Conservation (phyloP, 2,888 invertebrate genomes). For the Eupeodes luniger region DNA sequence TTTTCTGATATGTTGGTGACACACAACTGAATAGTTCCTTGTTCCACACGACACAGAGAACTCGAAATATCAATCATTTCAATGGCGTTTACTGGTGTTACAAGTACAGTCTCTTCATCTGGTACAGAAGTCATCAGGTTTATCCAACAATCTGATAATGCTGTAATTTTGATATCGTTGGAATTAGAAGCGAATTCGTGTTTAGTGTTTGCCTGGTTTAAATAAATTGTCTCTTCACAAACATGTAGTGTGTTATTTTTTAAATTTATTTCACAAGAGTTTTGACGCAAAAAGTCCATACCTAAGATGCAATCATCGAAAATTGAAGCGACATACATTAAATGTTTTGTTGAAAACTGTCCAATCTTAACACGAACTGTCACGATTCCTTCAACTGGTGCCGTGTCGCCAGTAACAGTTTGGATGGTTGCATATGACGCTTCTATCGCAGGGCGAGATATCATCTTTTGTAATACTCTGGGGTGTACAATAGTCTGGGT, state of each 20-base stretch:
- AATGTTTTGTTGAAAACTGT: too few species aligned
- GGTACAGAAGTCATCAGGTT: background rate
- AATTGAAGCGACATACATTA: too few species aligned
- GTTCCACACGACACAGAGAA: background rate
- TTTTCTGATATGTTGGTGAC: constrained; percentile 7
- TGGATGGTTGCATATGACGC: background rate
- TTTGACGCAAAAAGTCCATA: background rate
- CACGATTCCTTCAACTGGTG: too few species aligned
- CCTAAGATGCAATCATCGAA: background rate
- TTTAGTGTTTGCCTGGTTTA: background rate
- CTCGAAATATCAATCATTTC: background rate
- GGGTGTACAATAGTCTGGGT: constrained; percentile 13
- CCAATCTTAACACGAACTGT: too few species aligned
- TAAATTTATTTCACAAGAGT: constrained; percentile 13
- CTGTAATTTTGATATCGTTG: background rate
- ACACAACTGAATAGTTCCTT: background rate
- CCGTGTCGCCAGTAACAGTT: too few species aligned
- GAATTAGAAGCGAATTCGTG: background rate
- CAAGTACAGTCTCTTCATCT: constrained; percentile 1
- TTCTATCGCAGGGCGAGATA: constrained; percentile 7
- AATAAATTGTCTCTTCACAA: background rate
- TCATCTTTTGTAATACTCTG: constrained; percentile 3
- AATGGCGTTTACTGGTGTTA: too few species aligned
- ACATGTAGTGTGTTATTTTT: background rate
- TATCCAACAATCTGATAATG: constrained; percentile 10